Base-by-base conservation (phyloP, 2,113 vertebrate species). In the Holacanthus passer region DNA sequence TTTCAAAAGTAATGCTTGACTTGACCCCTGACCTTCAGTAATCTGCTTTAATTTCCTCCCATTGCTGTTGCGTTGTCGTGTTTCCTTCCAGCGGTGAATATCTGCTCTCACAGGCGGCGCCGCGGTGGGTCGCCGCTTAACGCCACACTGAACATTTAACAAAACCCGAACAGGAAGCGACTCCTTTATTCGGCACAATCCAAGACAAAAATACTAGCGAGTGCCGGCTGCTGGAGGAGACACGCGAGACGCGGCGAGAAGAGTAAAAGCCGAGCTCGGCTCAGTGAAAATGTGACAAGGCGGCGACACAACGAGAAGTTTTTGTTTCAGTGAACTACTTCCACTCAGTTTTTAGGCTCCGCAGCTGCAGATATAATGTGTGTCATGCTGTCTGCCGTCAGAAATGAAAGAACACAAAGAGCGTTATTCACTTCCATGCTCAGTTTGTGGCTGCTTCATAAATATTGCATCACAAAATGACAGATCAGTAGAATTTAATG, bases 151-250 rank as follows among this genome's bases (percentile, higher is more conserved):
- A 81, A 47, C 62, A 64, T 70, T 74, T 60, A 73, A 76, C 59
- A 64, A 79, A 79, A 73, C 47, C 73, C 43, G 53, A 68, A 35
- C 11, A 11, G 20, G 32, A 39, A 35, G n/a, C 16, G 22, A 43
- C 16, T 77, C 32, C 37, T 85, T 84, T 52, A 70, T 63, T 74
- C 65, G 35, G 52, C 58, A 65, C 31, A 8, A 58, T 65, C 58
- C 8, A 43, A 73, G 74, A 87, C 67, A 66, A 73, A 73, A 87
- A 87, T 77, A 86, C 71, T 16, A 24, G 32, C n/a, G 71, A 73
- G 72, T n/a, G 13, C 29, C 3, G 29, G 67, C 81, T 53, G 52
- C 41, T 45, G 77, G 66, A 58, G 37, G 39, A 64, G 64, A 60
- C 53, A 32, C 27, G 8, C n/a, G 14, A 16, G 85, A 79, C 4